These are phyloP conservation scores for Anhinga anhinga DNA, from an alignment of 2,113 vertebrate species.

Conservation along the genomic window DNA sequence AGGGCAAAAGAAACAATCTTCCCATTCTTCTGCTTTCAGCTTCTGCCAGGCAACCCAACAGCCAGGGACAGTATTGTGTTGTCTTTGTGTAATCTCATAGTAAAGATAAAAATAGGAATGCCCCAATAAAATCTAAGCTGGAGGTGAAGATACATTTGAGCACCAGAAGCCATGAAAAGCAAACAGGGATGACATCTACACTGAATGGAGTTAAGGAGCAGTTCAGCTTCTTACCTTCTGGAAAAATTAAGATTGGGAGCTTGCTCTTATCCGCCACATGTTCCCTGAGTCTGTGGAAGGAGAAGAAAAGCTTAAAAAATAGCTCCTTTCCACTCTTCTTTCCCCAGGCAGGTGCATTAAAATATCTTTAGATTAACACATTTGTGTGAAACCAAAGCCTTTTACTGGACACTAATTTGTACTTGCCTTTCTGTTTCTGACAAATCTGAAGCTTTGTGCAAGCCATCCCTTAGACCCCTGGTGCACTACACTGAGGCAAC, in stretches of 20 bases:
- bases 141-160: not conserved
- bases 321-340: not conserved
- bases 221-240: slow-evolving; percentile 85
- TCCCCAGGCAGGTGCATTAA: not conserved
- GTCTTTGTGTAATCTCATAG: not conserved
- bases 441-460: not conserved
- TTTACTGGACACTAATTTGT: not conserved
- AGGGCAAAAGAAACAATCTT: not conserved
- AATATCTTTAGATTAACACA: not conserved
- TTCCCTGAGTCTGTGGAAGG: slow-evolving; percentile 81
- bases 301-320: not conserved
- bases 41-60: not conserved
- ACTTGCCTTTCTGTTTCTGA: not conserved
- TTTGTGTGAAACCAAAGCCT: not conserved
- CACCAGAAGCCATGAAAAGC: not conserved
- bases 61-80: not conserved
- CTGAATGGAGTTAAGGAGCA: not conserved
- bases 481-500: not conserved
- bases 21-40: not conserved
- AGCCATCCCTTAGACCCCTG: not conserved
- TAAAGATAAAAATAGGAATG: not conserved
- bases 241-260: slow-evolving; percentile 94
- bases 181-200: not conserved
- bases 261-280: slow-evolving; percentile 88
- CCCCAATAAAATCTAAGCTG: not conserved